Conservation (phyloP, 2,113 vertebrate species). For the Astur gentilis region DNA sequence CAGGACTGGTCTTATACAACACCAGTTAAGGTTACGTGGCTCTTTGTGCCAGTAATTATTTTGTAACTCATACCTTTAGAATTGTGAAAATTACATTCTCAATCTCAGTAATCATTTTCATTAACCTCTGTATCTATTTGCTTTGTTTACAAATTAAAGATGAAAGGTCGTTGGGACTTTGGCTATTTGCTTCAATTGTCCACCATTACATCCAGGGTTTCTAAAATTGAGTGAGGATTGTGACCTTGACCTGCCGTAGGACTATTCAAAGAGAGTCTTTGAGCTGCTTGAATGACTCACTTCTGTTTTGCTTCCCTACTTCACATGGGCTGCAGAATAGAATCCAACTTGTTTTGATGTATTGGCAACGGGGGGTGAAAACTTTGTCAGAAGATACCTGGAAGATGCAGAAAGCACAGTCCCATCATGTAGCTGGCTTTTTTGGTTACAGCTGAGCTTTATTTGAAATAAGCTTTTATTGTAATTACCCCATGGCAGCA, state of each 20-base stretch:
- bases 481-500: not conserved
- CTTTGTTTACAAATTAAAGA: not conserved
- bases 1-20: not conserved
- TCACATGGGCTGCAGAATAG: not conserved
- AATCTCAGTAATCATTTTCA: not conserved
- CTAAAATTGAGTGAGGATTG: not conserved
- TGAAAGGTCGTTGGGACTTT: not conserved
- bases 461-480: not conserved
- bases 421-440: not conserved
- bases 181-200: not conserved
- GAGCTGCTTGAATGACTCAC: rapidly evolving
- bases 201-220: not conserved
- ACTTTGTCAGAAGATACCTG: not conserved
- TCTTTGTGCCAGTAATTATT: not conserved
- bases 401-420: not conserved
- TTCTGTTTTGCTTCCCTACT: not conserved
- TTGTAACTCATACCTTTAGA: not conserved
- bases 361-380: not conserved
- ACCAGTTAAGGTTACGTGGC: not conserved
- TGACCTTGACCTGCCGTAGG: not conserved
- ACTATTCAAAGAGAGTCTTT: not conserved
- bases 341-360: not conserved
- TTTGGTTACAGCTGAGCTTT: not conserved
- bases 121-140: not conserved
- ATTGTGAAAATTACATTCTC: not conserved